Percentiles rank a stretch among this genome's conserved stretches.
These are phyloP conservation scores for Betta splendens DNA, from an alignment of 2,797 vertebrate species.

Conservation along the genomic window DNA sequence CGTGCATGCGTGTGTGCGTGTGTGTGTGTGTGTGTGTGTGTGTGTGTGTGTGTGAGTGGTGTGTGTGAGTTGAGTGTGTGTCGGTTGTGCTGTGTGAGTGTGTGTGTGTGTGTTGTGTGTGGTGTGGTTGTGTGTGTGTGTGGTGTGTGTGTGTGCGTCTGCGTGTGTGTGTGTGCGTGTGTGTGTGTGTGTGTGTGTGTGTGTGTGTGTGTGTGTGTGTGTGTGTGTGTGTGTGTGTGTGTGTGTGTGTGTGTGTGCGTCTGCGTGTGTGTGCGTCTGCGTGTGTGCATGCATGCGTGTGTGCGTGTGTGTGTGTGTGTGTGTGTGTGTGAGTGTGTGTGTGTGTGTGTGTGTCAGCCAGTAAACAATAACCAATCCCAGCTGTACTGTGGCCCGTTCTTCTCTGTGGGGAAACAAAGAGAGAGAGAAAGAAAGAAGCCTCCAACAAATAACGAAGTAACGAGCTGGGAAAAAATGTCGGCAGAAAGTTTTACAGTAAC, in stretches of 20 bases:
- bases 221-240: slow-evolving; percentile 44
- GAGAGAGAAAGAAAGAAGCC: slow-evolving; percentile 38
- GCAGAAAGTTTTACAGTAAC: slow-evolving; percentile 41
- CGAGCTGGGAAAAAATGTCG: slow-evolving; percentile 54
- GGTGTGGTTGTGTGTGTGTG: slow-evolving; percentile 38
- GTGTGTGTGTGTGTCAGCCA: slow-evolving; percentile 63
- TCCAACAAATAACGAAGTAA: slow-evolving; percentile 56
- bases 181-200: slow-evolving; percentile 45
- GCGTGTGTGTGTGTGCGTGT: slow-evolving; percentile 40
- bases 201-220: slow-evolving; percentile 39
- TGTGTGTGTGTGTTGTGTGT: slow-evolving; percentile 39
- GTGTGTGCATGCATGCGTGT: slow-evolving; percentile 37
- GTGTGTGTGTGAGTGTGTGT: slow-evolving; percentile 46
- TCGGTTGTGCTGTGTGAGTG: slow-evolving; percentile 47
- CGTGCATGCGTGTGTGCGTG: too few relatives aligned
- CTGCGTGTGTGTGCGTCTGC: too few relatives aligned
- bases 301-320: slow-evolving; percentile 39
- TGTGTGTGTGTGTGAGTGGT: slow-evolving; percentile 41
- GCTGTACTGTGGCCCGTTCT: slow-evolving; percentile 69
- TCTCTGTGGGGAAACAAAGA: slow-evolving; percentile 53
- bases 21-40: slow-evolving; percentile 45
- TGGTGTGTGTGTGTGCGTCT: slow-evolving; percentile 38
- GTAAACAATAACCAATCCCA: slow-evolving; percentile 85
- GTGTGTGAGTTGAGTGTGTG: too few relatives aligned
- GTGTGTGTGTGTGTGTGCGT: slow-evolving; percentile 39